These are phyloP conservation scores for Scomberomorus guttatus DNA, from an alignment of 2,797 vertebrate genomes.

Conservation along the genomic window DNA sequence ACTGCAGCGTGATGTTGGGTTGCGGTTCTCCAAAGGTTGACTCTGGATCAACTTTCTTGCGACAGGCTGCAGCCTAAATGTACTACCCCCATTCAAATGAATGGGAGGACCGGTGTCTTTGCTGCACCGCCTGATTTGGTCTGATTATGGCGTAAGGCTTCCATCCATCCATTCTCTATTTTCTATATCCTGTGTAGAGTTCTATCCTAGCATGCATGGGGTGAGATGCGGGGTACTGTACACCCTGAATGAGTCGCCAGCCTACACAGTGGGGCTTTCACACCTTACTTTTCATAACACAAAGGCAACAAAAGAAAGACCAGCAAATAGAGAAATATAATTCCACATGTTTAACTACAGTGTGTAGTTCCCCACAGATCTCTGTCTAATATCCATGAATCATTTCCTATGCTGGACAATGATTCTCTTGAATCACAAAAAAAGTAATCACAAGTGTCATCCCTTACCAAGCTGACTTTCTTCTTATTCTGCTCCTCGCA, in stretches of 20 bases:
- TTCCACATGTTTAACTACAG: neutral
- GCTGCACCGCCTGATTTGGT: too few relatives aligned
- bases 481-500: constrained; percentile 17
- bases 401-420: neutral
- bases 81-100: too few relatives aligned
- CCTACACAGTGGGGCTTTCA: neutral
- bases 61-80: too few relatives aligned
- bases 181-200: neutral
- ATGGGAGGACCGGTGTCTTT: too few relatives aligned
- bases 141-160: neutral
- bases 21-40: too few relatives aligned
- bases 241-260: neutral
- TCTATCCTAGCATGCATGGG: constrained; percentile 6
- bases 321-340: neutral
- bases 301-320: neutral
- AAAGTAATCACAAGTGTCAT: constrained; percentile 54
- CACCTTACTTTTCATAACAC: neutral
- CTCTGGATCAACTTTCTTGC: too few relatives aligned
- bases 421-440: constrained; percentile 38
- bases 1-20: too few relatives aligned
- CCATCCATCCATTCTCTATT: neutral
- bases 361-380: too few relatives aligned
- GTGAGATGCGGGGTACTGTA: neutral
- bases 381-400: constrained; percentile 2
- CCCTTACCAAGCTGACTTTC: neutral